Percentiles rank a stretch among this genome's conserved stretches.
Evolutionary conservation across 92 coral and sea anemone species (phyloP).

Genomic region (Epizoanthus fatuus): DNA sequence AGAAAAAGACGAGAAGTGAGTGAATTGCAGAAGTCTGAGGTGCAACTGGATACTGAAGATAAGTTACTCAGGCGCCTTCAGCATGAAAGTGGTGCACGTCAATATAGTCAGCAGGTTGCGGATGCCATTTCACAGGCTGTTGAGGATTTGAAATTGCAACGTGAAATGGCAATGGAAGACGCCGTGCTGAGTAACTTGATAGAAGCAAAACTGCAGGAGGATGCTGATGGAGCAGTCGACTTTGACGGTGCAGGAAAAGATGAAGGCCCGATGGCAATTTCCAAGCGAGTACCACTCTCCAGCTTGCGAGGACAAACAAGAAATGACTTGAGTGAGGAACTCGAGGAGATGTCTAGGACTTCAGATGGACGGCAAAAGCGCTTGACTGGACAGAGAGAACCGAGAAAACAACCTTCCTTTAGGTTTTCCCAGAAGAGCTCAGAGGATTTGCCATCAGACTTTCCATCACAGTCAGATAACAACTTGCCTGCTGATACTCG

Average conservation of each 20-base stretch:
- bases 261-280: background rate
- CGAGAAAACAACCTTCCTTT: background rate
- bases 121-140: constrained; percentile 1
- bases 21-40: background rate
- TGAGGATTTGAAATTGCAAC: background rate
- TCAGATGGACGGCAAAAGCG: constrained; percentile 34
- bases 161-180: background rate
- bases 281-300: background rate
- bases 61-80: background rate
- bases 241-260: background rate
- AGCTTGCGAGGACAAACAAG: background rate
- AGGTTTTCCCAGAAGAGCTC: too few relatives aligned
- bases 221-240: background rate
- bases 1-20: constrained; percentile 24
- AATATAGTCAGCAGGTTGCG: background rate
- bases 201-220: background rate
- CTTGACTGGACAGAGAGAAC: constrained; percentile 1
- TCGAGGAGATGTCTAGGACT: background rate
- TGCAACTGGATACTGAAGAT: background rate
- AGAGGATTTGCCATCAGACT: too few relatives aligned
- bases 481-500: background rate
- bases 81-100: background rate
- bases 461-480: constrained; percentile 7
- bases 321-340: constrained; percentile 20
- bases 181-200: background rate